These are phyloP conservation scores for Hyposmocoma kahamanoa DNA, from an alignment of 1,140 invertebrate species.

Conservation along the genomic window DNA sequence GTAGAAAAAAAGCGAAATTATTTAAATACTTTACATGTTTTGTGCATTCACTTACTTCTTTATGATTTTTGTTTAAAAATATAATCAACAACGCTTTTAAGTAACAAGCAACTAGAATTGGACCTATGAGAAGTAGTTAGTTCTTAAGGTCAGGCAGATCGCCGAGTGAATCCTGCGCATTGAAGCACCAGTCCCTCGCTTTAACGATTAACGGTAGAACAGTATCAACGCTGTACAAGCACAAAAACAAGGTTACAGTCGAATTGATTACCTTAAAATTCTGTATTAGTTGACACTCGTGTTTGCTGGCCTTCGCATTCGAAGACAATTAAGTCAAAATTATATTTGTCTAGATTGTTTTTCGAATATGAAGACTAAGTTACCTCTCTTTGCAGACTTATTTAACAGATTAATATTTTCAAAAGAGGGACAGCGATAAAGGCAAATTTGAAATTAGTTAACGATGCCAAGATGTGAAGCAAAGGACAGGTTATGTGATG, in stretches of 20 bases:
- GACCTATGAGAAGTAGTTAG: constrained; percentile 44
- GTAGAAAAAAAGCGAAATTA: constrained; percentile 58
- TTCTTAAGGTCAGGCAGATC: constrained; percentile 41
- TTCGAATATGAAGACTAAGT: no score
- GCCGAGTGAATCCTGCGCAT: constrained; percentile 36
- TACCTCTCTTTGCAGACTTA: no score
- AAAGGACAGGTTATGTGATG: neutral
- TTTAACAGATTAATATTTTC: no score
- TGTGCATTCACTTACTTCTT: constrained; percentile 66
- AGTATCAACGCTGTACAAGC: constrained; percentile 59
- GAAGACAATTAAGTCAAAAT: neutral
- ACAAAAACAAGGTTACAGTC: constrained; percentile 8
- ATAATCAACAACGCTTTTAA: constrained; percentile 38
- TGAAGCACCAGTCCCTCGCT: constrained; percentile 60
- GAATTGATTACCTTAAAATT: no score
- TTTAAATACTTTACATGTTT: constrained; percentile 52
- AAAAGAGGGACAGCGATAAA: no score
- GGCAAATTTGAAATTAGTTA: no score
- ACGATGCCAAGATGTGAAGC: no score
- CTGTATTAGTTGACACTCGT: constrained; percentile 1
- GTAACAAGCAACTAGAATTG: constrained; percentile 35
- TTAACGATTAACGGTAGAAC: constrained; percentile 58
- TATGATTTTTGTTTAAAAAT: constrained; percentile 57
- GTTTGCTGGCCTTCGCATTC: neutral
- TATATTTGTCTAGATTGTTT: no score